Conservation (phyloP, 30 jellyfish, hydroid and myxozoan species). For the Pelagia noctiluca region DNA sequence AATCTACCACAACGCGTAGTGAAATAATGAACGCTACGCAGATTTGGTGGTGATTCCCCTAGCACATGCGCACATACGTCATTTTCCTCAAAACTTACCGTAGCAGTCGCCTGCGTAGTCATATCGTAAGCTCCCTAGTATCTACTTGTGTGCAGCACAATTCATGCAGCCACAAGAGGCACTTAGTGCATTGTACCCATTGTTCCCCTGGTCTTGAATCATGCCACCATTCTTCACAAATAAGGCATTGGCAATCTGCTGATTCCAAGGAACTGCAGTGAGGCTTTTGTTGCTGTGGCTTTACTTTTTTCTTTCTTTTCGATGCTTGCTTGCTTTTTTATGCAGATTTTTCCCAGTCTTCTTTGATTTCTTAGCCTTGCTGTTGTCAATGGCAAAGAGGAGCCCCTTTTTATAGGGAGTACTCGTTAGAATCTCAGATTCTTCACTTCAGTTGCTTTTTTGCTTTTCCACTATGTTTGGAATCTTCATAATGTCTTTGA, state of each 20-base stretch:
- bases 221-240: neutral
- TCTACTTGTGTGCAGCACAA: constrained; percentile 13
- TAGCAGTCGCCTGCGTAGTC: no score
- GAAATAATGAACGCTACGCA: no score
- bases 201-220: neutral
- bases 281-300: neutral
- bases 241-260: constrained; percentile 3
- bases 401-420: constrained; percentile 10
- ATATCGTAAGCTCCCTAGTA: no score
- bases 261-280: neutral
- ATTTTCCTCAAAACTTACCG: no score
- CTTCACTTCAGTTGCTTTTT: constrained; percentile 14
- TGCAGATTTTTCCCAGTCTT: neutral
- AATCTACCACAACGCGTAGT: no score
- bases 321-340: neutral
- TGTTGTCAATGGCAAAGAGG: neutral
- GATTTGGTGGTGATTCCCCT: no score
- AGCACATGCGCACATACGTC: no score
- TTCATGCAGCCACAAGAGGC: constrained; percentile 21
- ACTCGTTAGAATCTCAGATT: constrained; percentile 12
- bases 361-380: neutral
- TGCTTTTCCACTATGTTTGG: constrained; percentile 18
- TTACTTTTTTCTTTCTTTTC: neutral
- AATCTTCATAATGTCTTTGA: constrained; percentile 12
- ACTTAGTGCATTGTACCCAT: constrained; percentile 16